phyloP scores from a whole-genome alignment of 92 coral and sea anemone genomes.

The Ricordea florida region DNA sequence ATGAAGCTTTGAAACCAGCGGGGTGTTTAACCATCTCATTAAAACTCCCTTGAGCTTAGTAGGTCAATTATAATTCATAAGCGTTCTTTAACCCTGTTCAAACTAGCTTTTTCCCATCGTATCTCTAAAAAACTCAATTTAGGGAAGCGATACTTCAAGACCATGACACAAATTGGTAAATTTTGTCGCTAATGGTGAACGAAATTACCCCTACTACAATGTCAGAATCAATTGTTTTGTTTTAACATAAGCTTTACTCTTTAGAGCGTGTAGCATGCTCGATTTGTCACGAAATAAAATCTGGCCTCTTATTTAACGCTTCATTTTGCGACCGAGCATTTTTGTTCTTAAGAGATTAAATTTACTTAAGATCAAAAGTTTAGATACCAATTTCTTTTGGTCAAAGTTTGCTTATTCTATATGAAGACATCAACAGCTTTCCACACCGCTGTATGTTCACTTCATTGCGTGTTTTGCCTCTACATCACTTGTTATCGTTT shows the following conservation, averaged over 20 bases:
- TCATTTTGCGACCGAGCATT: neutral
- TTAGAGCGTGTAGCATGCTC: too few relatives aligned
- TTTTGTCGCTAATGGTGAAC: too few relatives aligned
- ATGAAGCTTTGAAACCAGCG: too few relatives aligned
- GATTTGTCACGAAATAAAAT: too few relatives aligned
- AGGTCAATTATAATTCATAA: neutral
- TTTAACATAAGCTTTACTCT: too few relatives aligned
- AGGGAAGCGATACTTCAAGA: too few relatives aligned
- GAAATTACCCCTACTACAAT: too few relatives aligned
- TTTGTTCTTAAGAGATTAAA: neutral
- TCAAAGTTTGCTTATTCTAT: neutral
- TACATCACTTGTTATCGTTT: too few relatives aligned
- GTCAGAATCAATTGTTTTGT: too few relatives aligned
- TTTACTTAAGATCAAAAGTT: neutral
- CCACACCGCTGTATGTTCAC: neutral
- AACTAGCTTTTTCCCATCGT: neutral
- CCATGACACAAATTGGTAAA: too few relatives aligned
- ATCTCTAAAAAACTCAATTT: neutral
- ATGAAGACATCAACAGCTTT: neutral
- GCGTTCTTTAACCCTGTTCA: neutral
- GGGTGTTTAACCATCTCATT: slow-evolving; percentile 15
- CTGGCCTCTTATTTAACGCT: neutral
- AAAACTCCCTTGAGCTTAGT: slow-evolving; percentile 42
- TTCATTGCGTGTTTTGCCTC: too few relatives aligned
- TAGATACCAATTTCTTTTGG: neutral